Evolutionary conservation across 2,113 vertebrate species (phyloP).

Genomic region (Tichodroma muraria): DNA sequence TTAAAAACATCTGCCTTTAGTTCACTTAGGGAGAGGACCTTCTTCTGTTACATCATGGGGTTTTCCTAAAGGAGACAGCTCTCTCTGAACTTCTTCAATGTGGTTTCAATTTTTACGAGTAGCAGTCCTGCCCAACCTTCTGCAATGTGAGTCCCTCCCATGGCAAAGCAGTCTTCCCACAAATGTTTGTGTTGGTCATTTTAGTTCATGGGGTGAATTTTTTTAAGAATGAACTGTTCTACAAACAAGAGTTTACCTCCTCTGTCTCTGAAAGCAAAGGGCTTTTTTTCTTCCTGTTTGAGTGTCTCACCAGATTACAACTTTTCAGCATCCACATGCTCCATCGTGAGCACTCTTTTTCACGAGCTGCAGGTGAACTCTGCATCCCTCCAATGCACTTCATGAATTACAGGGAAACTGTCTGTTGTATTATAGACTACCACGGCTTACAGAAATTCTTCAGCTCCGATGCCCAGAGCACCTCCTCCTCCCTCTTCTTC

Average conservation of each 20-base stretch:
- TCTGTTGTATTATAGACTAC: not conserved
- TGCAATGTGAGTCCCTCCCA: too few relatives aligned
- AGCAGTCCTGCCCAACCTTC: accelerated
- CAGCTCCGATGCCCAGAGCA: accelerated
- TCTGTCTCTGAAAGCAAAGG: not conserved
- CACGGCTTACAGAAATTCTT: not conserved
- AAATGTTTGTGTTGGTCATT: not conserved
- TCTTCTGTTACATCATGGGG: not conserved
- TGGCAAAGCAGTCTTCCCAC: not conserved
- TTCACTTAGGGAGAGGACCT: accelerated
- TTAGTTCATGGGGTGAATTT: not conserved
- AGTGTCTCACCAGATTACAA: not conserved
- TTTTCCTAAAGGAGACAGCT: not conserved
- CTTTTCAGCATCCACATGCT: too few relatives aligned
- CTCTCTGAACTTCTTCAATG: not conserved
- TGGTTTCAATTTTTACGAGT: not conserved
- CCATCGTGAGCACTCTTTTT: accelerated
- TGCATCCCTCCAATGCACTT: not conserved
- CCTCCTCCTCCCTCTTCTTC: not conserved
- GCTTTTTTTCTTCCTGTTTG: not conserved
- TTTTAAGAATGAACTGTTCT: not conserved
- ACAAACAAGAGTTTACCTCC: too few relatives aligned
- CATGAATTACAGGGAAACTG: not conserved
- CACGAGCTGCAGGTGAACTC: accelerated
- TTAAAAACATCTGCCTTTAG: not conserved